These are phyloP conservation scores for Drosophila mettleri DNA, from an alignment of 2,888 invertebrate species.

Conservation along the genomic window DNA sequence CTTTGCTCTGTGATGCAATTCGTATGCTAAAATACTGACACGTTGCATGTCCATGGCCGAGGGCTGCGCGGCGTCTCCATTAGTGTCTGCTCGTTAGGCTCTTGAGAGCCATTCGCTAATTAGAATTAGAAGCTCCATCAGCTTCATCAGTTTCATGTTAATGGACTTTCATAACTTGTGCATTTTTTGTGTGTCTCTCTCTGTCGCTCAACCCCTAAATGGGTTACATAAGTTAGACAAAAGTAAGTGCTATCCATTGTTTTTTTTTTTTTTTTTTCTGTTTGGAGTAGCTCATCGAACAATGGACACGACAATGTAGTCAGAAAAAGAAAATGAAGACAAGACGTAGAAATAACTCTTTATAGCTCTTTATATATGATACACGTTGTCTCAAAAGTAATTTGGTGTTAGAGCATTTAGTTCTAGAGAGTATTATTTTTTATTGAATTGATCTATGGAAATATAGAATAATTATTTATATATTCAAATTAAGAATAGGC, in stretches of 20 bases:
- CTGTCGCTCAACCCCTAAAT: conserved; percentile 18
- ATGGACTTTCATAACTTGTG: conserved; percentile 66
- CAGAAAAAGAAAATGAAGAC: neutral
- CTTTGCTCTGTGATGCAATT: conserved; percentile 60
- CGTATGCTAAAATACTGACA: conserved; percentile 69
- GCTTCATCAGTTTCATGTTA: conserved; percentile 47
- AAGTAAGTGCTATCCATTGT: conserved; percentile 31
- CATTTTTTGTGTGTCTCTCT: conserved; percentile 2
- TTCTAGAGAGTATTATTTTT: too few species aligned
- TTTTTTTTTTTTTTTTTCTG: neutral
- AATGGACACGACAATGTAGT: conserved; percentile 32
- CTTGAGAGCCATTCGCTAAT: conserved; percentile 54
- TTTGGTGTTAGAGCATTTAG: neutral
- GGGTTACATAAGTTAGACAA: conserved; percentile 59
- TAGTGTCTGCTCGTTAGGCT: conserved; percentile 57
- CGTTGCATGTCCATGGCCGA: conserved; percentile 27
- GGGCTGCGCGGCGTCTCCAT: conserved; percentile 56
- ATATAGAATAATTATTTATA: too few species aligned
- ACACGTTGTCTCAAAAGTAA: neutral
- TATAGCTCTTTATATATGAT: neutral
- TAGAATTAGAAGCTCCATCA: conserved; percentile 46
- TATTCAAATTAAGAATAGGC: too few species aligned
- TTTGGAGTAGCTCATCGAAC: conserved; percentile 25
- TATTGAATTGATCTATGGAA: too few species aligned
- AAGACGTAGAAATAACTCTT: neutral